Evolutionary conservation across 2,797 vertebrate genomes (phyloP).

Genomic region (Tamandua tetradactyla): DNA sequence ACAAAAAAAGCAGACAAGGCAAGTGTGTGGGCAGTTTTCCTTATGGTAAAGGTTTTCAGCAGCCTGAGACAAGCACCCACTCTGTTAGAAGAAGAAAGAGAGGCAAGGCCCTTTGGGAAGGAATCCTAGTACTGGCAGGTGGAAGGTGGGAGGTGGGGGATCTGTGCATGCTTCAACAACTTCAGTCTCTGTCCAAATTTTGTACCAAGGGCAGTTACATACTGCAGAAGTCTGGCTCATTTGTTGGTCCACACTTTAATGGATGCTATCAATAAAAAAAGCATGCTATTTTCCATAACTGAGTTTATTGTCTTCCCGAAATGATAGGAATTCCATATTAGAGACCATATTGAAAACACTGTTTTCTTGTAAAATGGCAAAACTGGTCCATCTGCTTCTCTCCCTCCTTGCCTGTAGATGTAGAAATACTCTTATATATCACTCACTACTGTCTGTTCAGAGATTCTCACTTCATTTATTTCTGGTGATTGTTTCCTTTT

Average conservation of each 20-base stretch:
- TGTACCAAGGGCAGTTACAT: conserved; percentile 61
- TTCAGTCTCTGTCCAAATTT: conserved; percentile 54
- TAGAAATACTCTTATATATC: background rate
- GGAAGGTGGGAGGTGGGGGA: background rate
- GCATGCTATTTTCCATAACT: conserved; percentile 45
- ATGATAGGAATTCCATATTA: conserved; percentile 56
- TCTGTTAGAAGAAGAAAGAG: conserved; percentile 9
- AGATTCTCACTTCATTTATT: conserved; percentile 51
- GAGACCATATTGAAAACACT: conserved; percentile 64
- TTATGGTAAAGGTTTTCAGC: background rate
- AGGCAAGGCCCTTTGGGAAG: conserved; percentile 11
- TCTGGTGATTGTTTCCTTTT: conserved; percentile 46
- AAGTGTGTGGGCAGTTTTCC: too few relatives aligned
- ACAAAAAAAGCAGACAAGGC: too few relatives aligned
- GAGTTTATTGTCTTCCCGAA: conserved; percentile 69
- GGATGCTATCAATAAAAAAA: conserved; percentile 64
- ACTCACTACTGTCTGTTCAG: background rate
- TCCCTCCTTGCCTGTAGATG: conserved; percentile 24
- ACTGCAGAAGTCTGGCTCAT: conserved; percentile 41
- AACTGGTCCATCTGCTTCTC: conserved; percentile 56
- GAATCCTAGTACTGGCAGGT: background rate
- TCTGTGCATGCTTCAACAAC: conserved; percentile 34
- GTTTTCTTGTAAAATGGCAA: conserved; percentile 31
- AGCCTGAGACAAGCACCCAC: background rate
- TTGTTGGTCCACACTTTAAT: conserved; percentile 62